Conservation (phyloP, 2,797 vertebrate species). For the Pelodytes ibericus region DNA sequence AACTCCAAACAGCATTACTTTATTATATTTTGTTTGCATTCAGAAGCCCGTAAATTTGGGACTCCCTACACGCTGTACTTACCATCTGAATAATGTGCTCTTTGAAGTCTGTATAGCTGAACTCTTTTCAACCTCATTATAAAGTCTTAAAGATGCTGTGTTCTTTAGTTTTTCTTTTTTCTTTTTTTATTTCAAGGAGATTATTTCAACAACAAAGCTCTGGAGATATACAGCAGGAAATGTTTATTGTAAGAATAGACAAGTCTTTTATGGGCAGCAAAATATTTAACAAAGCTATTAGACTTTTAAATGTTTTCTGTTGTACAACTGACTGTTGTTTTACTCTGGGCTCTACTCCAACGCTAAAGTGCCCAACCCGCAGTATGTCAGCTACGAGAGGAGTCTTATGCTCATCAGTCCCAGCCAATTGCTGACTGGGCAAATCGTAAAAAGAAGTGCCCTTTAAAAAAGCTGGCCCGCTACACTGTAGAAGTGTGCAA, state of each 20-base stretch:
- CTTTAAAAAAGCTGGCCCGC: too few species aligned
- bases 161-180: slow-evolving; percentile 17
- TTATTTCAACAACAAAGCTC: slow-evolving; percentile 21
- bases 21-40: neutral
- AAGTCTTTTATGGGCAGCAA: slow-evolving; percentile 38
- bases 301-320: slow-evolving; percentile 54
- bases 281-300: slow-evolving; percentile 50
- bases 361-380: neutral
- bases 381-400: neutral
- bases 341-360: slow-evolving; percentile 53
- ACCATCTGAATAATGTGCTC: slow-evolving; percentile 3
- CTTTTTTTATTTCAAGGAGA: too few species aligned
- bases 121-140: slow-evolving; percentile 37
- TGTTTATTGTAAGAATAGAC: slow-evolving; percentile 45
- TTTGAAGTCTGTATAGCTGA: slow-evolving; percentile 44
- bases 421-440: neutral
- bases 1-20: neutral
- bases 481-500: too few species aligned
- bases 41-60: neutral
- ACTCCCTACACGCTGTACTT: neutral
- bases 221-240: slow-evolving; percentile 37
- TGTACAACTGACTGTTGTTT: slow-evolving; percentile 51
- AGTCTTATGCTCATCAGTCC: neutral
- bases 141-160: slow-evolving; percentile 10
- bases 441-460: neutral